Evolutionary conservation across 1,140 invertebrate species (phyloP).

Genomic region (Eurosta solidaginis): DNA sequence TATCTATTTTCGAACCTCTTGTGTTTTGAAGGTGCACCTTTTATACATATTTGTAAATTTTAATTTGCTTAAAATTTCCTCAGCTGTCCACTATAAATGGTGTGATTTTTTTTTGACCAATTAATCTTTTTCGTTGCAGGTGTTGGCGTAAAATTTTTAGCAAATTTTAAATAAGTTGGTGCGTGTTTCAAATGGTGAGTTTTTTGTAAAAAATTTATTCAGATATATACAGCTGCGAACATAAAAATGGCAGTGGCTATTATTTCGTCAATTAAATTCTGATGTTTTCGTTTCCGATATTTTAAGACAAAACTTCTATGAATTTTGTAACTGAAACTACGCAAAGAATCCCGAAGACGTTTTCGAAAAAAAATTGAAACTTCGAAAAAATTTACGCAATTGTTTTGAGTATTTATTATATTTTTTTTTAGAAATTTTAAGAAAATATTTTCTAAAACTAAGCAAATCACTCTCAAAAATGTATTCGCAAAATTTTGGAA

Average conservation of each 20-base stretch:
- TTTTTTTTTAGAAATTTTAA: too few species aligned
- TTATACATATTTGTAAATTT: background rate
- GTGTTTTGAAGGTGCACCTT: background rate
- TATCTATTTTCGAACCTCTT: background rate
- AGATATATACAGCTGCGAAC: background rate
- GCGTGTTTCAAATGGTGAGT: background rate
- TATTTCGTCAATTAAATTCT: too few species aligned
- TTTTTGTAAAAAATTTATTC: background rate
- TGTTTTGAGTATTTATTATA: too few species aligned
- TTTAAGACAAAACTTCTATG: too few species aligned
- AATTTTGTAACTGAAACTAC: too few species aligned
- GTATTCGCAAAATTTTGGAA: too few species aligned
- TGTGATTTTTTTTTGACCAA: background rate
- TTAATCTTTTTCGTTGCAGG: background rate
- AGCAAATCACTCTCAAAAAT: too few species aligned
- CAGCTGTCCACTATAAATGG: background rate
- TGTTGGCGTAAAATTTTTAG: background rate
- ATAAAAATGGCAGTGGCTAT: background rate
- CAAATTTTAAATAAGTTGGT: background rate
- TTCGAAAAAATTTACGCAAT: too few species aligned
- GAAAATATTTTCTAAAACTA: too few species aligned
- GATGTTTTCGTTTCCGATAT: too few species aligned
- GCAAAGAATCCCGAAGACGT: too few species aligned
- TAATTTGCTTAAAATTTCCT: background rate
- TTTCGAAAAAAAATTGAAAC: too few species aligned